Evolutionary conservation across 2,888 invertebrate genomes (phyloP), one percentile per base, ranked within the genome.

Genomic region (Neoascia interrupta): DNA sequence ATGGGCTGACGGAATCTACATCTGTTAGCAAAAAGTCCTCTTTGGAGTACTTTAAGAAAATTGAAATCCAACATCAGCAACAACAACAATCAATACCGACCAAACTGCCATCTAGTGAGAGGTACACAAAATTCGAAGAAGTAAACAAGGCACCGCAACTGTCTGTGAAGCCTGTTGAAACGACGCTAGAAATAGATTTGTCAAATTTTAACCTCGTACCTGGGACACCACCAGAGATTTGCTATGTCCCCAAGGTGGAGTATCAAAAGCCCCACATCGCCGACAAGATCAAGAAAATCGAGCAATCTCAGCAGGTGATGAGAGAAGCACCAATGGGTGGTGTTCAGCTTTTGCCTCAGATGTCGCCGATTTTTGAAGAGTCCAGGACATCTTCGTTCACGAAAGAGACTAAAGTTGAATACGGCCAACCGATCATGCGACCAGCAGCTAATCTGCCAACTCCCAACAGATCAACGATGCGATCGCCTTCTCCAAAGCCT

Each of bases 171-270:
- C 47, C 58, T 58, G 13, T 5, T 6, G 47, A 28, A 18, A 36
- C 73, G 5, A 23, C 75, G 0, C 5, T 85, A 15, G 85, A 85
- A 1, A 84, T 82, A 83, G 90, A 84, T 89, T 81, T 87, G 10
- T 82, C 83, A 36, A 84, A 90, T 68, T 89, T 92, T 47, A 90
- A 90, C 84, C 85, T 93, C 1, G 89, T 91, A 60, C 93, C 93
- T 0, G 94, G 93, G 82, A 92, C 93, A n/a, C 93, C 93, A 6
- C 93, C 93, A 28, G 92, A 93, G 87, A 92, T 93, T 45, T 92
- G 92, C 34, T 93, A 90, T 82, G 90, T 91, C 51, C 91, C 92
- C 0, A 91, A 91, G 84, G 83, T 83, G 70, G 82, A 89, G 83
- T 81, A 88, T 85, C 83, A 89, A 82, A 88, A 89, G 60, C 91